Conservation (phyloP, 1,140 invertebrate species). For the Lethocerus indicus region DNA sequence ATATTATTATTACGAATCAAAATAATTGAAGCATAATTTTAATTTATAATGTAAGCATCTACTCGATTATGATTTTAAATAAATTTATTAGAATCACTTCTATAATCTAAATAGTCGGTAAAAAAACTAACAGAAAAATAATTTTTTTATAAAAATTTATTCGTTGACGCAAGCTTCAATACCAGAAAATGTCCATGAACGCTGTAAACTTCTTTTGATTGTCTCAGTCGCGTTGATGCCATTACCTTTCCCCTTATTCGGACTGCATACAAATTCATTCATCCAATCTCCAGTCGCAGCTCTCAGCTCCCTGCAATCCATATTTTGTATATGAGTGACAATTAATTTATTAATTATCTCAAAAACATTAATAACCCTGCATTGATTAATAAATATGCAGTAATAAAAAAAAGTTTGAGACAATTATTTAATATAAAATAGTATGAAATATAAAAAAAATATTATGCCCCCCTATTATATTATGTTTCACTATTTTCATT, state of each 20-base stretch:
- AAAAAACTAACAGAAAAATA: constrained; percentile 1
- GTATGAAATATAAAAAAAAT: too few relatives aligned
- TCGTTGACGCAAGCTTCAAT: constrained; percentile 22
- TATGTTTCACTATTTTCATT: too few relatives aligned
- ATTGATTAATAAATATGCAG: too few relatives aligned
- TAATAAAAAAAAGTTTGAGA: too few relatives aligned
- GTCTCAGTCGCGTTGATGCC: constrained; percentile 41
- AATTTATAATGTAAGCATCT: neutral
- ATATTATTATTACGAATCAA: neutral
- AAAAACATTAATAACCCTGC: neutral
- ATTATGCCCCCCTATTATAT: too few relatives aligned
- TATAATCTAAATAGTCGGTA: neutral
- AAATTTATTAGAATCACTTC: neutral
- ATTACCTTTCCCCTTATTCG: constrained; percentile 26
- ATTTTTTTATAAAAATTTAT: neutral
- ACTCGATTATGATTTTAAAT: neutral
- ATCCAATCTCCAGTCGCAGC: constrained; percentile 51
- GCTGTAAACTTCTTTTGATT: constrained; percentile 39
- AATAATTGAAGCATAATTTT: neutral
- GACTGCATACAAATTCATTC: constrained; percentile 36
- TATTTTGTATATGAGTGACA: constrained; percentile 12
- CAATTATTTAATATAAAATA: too few relatives aligned
- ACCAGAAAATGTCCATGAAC: constrained; percentile 14
- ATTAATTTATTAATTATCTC: neutral
- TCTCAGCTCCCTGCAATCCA: constrained; percentile 46